Evolutionary conservation across 2,888 invertebrate genomes (phyloP).

Genomic region (Trissonchulus latispiculum): DNA sequence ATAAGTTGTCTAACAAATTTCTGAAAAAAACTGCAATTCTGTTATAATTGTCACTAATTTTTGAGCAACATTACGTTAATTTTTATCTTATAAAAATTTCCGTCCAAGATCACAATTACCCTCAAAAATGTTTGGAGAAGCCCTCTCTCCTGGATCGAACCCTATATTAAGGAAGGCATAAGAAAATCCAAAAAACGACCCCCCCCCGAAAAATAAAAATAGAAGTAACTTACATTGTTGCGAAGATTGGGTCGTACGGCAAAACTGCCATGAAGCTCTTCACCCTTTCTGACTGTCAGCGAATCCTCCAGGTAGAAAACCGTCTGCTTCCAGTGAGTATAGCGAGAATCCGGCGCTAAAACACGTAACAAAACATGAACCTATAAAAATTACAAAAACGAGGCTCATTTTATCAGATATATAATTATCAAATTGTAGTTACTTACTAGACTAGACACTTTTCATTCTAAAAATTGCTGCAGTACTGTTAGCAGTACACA

Average conservation of each 20-base stretch:
- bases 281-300: conserved; percentile 84
- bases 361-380: conserved; percentile 7
- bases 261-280: conserved; percentile 82
- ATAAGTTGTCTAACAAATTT: no score
- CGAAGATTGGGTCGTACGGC: conserved; percentile 88
- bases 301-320: conserved; percentile 97
- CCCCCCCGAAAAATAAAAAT: background rate
- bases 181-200: background rate
- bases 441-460: no score
- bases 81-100: background rate
- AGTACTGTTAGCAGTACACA: no score
- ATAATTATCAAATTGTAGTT: background rate
- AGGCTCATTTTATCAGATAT: background rate
- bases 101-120: no score
- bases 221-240: conserved; percentile 59
- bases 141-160: no score
- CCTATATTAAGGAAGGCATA: background rate
- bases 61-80: no score
- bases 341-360: conserved; percentile 79
- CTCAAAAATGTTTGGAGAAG: no score
- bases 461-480: no score
- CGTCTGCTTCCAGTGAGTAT: conserved; percentile 99
- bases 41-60: no score
- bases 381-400: background rate
- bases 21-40: no score